phyloP scores from a whole-genome alignment of 2,888 invertebrate genomes.

The Nemurella pictetii region DNA sequence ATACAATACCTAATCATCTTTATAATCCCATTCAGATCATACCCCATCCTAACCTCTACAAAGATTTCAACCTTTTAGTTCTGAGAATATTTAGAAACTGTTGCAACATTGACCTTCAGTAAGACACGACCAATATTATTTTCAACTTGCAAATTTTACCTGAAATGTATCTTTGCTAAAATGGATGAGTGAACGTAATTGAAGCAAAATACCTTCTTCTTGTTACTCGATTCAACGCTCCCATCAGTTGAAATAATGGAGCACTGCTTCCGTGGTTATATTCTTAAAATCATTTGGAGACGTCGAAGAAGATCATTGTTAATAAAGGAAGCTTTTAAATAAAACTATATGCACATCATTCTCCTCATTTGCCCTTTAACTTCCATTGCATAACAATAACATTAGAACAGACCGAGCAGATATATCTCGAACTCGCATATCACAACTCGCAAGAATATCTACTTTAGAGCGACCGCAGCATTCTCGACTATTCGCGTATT shows the following conservation, averaged over 20 bases:
- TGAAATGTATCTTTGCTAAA: no score
- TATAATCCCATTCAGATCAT: neutral
- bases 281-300: neutral
- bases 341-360: neutral
- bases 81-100: no score
- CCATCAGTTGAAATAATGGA: neutral
- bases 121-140: no score
- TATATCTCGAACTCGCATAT: neutral
- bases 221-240: neutral
- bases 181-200: neutral
- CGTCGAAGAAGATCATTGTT: neutral
- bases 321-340: neutral
- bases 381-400: neutral
- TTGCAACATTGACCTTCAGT: no score
- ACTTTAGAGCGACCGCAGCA: no score
- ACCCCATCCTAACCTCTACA: neutral
- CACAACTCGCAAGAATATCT: neutral
- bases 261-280: neutral
- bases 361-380: neutral
- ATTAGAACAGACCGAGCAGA: neutral
- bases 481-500: no score
- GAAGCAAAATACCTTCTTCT: neutral
- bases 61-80: neutral
- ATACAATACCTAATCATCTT: neutral
- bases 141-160: no score